phyloP scores from a whole-genome alignment of 2,888 invertebrate species.

The Lampropteryx suffumata region DNA sequence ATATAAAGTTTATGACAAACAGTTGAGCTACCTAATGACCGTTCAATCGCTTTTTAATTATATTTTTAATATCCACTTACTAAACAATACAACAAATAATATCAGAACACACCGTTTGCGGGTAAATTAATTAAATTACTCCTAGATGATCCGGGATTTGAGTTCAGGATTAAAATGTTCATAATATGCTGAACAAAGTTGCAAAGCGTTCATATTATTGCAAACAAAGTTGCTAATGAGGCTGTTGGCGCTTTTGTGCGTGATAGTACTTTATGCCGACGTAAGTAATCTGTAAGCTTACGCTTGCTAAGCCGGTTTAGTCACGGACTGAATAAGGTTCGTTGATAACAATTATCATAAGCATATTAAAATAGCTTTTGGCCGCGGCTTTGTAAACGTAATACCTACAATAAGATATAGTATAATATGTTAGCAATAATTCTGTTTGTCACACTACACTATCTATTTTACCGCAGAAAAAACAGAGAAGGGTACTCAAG shows the following conservation, averaged over 20 bases:
- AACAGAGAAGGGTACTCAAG: too few species aligned
- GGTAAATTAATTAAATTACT: constrained; percentile 27
- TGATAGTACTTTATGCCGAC: constrained; percentile 12
- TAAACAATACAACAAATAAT: constrained; percentile 15
- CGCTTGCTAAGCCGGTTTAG: neutral
- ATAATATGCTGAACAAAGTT: constrained; percentile 21
- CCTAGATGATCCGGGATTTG: constrained; percentile 23
- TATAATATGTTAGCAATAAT: too few species aligned
- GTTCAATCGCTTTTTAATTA: too few species aligned
- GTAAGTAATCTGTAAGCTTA: constrained; percentile 1
- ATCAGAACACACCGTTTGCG: constrained; percentile 18
- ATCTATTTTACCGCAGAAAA: too few species aligned
- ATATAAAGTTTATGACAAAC: too few species aligned
- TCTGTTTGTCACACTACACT: too few species aligned
- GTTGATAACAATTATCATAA: too few species aligned
- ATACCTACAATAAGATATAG: too few species aligned
- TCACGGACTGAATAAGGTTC: neutral
- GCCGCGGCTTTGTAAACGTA: too few species aligned
- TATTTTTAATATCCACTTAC: too few species aligned
- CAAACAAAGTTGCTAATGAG: constrained; percentile 21
- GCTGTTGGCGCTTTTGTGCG: constrained; percentile 14
- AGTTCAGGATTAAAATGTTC: constrained; percentile 19
- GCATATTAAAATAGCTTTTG: too few species aligned
- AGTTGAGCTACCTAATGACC: too few species aligned
- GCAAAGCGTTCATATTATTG: constrained; percentile 15